Evolutionary conservation across 2,113 vertebrate genomes (phyloP).

Genomic region (Nerophis ophidion): DNA sequence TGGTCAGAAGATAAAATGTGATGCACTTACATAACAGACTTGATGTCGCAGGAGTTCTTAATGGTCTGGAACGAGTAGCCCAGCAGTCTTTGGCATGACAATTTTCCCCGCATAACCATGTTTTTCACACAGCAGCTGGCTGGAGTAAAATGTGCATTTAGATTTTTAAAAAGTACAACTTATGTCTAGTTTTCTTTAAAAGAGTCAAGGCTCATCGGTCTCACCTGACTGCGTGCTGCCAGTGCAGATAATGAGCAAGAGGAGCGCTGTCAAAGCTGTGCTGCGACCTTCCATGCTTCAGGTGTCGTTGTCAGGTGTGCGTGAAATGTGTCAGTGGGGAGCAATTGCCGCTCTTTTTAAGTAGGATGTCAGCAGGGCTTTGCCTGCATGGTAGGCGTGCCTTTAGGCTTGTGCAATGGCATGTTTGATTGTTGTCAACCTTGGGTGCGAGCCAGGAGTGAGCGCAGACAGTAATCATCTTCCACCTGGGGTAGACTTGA

Average conservation of each 20-base stretch:
- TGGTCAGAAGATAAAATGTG: neutral
- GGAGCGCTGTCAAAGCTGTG: constrained; percentile 1
- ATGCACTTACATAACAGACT: constrained; percentile 62
- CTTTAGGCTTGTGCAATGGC: neutral
- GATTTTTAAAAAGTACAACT: neutral
- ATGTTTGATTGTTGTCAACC: too few species aligned
- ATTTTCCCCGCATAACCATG: neutral
- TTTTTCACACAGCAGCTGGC: constrained; percentile 56
- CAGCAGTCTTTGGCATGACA: constrained; percentile 25
- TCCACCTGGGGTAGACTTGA: neutral
- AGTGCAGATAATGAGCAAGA: constrained; percentile 31
- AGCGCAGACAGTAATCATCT: neutral
- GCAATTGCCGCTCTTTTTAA: neutral
- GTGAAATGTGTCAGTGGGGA: neutral
- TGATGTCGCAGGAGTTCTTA: constrained; percentile 54
- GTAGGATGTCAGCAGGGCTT: constrained; percentile 1
- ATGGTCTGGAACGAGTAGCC: constrained; percentile 55
- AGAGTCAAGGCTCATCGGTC: neutral
- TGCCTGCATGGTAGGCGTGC: constrained; percentile 1
- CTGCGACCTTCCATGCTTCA: constrained; percentile 30
- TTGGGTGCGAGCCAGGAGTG: neutral
- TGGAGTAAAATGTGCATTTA: constrained; percentile 10
- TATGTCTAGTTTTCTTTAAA: neutral
- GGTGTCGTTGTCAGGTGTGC: neutral
- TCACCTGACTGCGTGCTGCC: constrained; percentile 42